These are phyloP conservation scores for Galleria mellonella DNA, from an alignment of 1,140 invertebrate genomes.

Conservation along the genomic window DNA sequence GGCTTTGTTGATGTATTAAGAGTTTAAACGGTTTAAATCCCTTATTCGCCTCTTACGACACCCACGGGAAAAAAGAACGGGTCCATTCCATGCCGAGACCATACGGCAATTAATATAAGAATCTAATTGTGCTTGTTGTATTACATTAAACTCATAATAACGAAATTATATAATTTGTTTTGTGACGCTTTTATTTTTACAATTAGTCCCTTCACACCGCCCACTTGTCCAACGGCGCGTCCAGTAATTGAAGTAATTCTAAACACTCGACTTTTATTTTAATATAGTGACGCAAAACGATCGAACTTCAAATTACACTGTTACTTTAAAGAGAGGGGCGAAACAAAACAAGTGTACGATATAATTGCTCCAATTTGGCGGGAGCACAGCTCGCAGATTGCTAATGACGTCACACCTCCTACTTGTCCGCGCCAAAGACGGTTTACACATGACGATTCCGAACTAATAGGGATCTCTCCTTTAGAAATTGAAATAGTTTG, in stretches of 20 bases:
- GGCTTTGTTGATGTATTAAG: no score
- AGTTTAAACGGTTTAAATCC: no score
- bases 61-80: no score
- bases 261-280: slow-evolving; percentile 8
- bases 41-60: no score
- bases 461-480: background rate
- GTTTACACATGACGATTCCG: slow-evolving; percentile 17
- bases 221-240: no score
- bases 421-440: slow-evolving; percentile 15
- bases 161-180: background rate
- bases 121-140: no score
- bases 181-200: background rate
- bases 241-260: slow-evolving; percentile 11
- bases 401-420: slow-evolving; percentile 58
- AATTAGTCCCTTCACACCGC: background rate
- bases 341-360: slow-evolving; percentile 41
- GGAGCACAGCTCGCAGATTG: slow-evolving; percentile 39
- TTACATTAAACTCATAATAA: no score
- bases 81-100: no score
- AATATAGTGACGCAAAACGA: slow-evolving; percentile 25
- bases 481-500: background rate
- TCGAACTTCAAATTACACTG: slow-evolving; percentile 29
- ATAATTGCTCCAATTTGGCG: slow-evolving; percentile 60
- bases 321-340: slow-evolving; percentile 15
- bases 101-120: no score